Conservation (phyloP, 2,113 vertebrate species). For the Otis tarda region DNA sequence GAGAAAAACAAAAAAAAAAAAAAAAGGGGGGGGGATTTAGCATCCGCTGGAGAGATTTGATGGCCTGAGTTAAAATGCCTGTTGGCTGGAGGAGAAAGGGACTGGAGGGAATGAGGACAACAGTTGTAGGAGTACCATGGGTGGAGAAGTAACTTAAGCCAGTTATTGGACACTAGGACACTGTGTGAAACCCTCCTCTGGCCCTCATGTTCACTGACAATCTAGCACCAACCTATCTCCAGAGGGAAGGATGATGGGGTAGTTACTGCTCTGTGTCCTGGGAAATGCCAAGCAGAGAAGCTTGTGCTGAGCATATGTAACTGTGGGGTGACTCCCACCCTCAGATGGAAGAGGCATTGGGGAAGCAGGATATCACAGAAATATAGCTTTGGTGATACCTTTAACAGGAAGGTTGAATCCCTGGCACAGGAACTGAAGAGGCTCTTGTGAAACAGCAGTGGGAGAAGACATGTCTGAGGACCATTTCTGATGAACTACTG, state of each 20-base stretch:
- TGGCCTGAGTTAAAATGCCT: neutral
- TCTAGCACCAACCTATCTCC: neutral
- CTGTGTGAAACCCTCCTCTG: neutral
- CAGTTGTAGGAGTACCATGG: neutral
- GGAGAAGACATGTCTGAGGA: neutral
- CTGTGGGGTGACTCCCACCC: neutral
- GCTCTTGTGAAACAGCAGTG: neutral
- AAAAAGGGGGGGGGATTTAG: accelerated
- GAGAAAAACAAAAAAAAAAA: neutral
- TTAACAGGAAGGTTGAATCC: neutral
- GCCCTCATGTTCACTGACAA: neutral
- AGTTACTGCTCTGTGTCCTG: neutral
- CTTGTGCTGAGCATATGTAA: neutral
- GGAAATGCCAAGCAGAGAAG: neutral
- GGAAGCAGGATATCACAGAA: neutral
- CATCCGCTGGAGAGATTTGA: neutral
- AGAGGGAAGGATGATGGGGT: neutral
- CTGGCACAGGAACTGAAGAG: neutral
- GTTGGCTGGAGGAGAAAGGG: neutral
- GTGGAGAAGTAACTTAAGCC: neutral
- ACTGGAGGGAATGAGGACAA: neutral
- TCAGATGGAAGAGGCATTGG: neutral
- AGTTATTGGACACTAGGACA: neutral
- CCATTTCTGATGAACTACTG: neutral
- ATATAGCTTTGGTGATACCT: neutral